Evolutionary conservation across 2,888 invertebrate species (phyloP).

Genomic region (Cactoblastis cactorum): DNA sequence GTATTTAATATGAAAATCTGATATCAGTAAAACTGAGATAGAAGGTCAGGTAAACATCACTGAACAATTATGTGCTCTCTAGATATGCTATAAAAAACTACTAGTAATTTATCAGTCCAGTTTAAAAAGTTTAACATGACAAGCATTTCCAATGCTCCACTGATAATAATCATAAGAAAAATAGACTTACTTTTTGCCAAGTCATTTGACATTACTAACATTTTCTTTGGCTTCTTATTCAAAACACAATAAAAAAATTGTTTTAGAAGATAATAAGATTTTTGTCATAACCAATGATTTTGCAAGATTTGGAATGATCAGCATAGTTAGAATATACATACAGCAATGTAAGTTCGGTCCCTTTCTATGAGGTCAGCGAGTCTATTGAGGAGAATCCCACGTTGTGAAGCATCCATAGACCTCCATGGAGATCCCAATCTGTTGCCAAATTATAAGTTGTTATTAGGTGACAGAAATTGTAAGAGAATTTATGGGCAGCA

Average conservation of each 20-base stretch:
- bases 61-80: not conserved
- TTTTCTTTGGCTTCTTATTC: too few relatives aligned
- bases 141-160: not conserved
- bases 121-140: not conserved
- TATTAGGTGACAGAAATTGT: too few relatives aligned
- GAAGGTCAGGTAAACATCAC: constrained; percentile 3
- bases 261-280: too few relatives aligned
- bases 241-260: too few relatives aligned
- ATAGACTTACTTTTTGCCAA: too few relatives aligned
- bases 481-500: too few relatives aligned
- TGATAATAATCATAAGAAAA: too few relatives aligned
- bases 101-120: not conserved
- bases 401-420: constrained; percentile 90
- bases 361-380: constrained; percentile 91
- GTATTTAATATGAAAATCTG: not conserved
- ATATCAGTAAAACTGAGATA: constrained; percentile 1
- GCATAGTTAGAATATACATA: too few relatives aligned
- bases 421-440: constrained; percentile 88
- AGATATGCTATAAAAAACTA: not conserved
- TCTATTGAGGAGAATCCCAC: constrained; percentile 86
- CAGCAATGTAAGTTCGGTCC: constrained; percentile 88
- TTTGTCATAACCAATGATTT: too few relatives aligned
- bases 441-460: not conserved
- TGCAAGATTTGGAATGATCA: not conserved
- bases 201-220: too few relatives aligned